phyloP scores from a whole-genome alignment of 2,113 vertebrate genomes.

The zebrafish (Danio rerio) region GRCz12tu NC_133195.1:31813001-31813500 shows the following conservation, averaged over 20 bases:
- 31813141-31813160: constrained; percentile 54
- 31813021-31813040: background rate
- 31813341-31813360: constrained; percentile 62
- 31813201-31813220: constrained; percentile 48
- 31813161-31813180: constrained; percentile 48
- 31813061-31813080: constrained; percentile 24
- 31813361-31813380: constrained; percentile 49
- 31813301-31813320: constrained; percentile 49
- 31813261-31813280: constrained; percentile 28
- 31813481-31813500: background rate
- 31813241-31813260: constrained; percentile 48
- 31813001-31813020: background rate
- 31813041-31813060: background rate
- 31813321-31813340: constrained; percentile 63
- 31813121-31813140: background rate
- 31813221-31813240: constrained; percentile 66
- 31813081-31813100: constrained; percentile 7
- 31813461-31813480: constrained; percentile 21
- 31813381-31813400: constrained; percentile 55
- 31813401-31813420: constrained; percentile 42
- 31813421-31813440: constrained; percentile 35
- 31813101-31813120: background rate
- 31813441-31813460: constrained; percentile 18
- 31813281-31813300: constrained; percentile 55
- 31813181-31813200: constrained; percentile 44